Base-by-base conservation (phyloP, 2,797 vertebrate species). In the Falco cherrug region DNA sequence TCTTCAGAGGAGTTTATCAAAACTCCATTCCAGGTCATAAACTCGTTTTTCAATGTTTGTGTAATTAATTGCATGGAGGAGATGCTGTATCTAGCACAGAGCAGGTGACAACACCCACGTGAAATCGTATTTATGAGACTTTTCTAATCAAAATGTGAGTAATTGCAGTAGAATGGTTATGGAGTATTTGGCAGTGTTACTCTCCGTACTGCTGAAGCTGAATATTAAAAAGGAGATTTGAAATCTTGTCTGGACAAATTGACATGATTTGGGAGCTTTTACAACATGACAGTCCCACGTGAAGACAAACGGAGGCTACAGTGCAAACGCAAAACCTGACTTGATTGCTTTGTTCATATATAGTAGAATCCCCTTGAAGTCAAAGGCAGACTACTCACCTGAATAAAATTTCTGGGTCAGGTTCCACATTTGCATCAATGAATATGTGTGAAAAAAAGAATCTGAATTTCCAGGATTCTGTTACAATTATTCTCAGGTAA, bases 391-490 rank as follows among this genome's bases (percentile, higher is more conserved):
- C 92, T 89, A 81, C 47, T 91, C 70, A 87, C 33, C 65, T 81
- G 82, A 93, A 90, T 86, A 95, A 88, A 89, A 91, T 85, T 85
- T 87, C 77, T 75, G 26, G 79, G 76, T 88, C 92, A 69, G 43
- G 41, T 68, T 86, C 53, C 39, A 35, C 50, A 89, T 96, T 92
- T 90, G 69, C 86, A 84, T 94, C 82, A 74, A 92, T 78, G 64
- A 92, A 78, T 89, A 61, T 73, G 47, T 78, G 82, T 81, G 28
- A 90, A 93, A 79, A 48, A 37, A 75, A 73, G 37, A 78, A 87
- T 83, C 45, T 93, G 54, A 71, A 78, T 87, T 96, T 94, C 57
- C 79, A 90, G 57, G 45, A 21, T 89, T 85, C 64, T 88, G 76
- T 64, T 57, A 39, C 80, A 68, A 68, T 84, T 89, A 19, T 87